Evolutionary conservation across 2,797 vertebrate species (phyloP).

Genomic region (Pteropus rufus): DNA sequence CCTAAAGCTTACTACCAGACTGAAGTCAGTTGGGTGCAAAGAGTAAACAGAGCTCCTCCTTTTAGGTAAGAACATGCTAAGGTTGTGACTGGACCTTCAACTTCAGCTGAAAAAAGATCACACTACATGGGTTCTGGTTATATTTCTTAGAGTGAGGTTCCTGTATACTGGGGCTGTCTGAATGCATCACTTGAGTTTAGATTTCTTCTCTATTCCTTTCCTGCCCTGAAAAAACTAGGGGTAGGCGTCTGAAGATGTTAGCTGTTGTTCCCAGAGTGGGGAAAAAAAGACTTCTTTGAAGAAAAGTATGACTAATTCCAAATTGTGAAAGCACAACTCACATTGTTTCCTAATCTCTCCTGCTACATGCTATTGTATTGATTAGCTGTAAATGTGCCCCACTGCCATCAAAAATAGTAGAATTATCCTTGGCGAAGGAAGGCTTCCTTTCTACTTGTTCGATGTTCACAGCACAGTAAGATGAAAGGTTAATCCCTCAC

Average conservation of each 20-base stretch:
- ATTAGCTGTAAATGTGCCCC: conserved; percentile 3
- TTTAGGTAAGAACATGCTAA: neutral
- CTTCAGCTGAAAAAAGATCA: neutral
- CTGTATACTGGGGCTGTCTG: neutral
- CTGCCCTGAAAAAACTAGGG: neutral
- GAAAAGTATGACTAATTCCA: neutral
- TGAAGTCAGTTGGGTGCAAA: neutral
- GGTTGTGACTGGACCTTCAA: neutral
- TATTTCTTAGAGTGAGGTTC: neutral
- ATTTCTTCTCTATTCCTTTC: neutral
- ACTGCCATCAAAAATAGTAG: neutral
- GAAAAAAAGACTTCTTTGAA: neutral
- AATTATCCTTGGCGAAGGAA: conserved; percentile 14
- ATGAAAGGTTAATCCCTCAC: conserved; percentile 59
- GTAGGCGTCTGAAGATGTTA: neutral
- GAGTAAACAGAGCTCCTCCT: neutral
- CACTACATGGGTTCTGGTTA: neutral
- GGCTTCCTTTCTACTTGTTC: neutral
- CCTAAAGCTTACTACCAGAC: neutral
- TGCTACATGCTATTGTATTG: neutral
- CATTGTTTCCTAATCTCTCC: neutral
- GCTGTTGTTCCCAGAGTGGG: neutral
- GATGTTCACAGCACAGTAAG: neutral
- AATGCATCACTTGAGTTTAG: neutral
- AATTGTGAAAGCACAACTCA: neutral